Base-by-base conservation (phyloP, 2,113 vertebrate species). In the Pitta sordida region DNA sequence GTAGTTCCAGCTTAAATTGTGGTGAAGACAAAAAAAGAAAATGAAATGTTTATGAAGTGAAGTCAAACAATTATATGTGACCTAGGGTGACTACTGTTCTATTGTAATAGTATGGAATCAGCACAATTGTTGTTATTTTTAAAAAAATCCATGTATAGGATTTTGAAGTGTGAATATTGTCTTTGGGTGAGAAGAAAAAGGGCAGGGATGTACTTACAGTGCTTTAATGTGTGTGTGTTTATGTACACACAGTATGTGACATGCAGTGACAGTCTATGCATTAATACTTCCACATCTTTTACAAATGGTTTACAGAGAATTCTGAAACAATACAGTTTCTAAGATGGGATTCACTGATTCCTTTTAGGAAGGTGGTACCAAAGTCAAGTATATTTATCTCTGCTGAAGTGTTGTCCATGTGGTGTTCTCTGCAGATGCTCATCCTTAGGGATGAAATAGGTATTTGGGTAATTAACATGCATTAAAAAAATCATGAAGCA, bases 1-100 rank as follows among this genome's bases (percentile, higher is more conserved):
- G 59, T 94, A 53, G 79, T 94, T 95, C 86, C 24, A 87, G 13
- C 41, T 84, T 90, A 96, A 88, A 51, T 73, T 82, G 51, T 96
- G 65, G 49, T 86, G 43, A 94, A 95, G 92, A 83, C 52, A 59
- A 26, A 24, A 30, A 49, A n/a, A 87, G 75, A 52, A 87, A 94
- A 84, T 91, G 6, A 69, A 83, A 51, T 24, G 41, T 23, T 69
- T 76, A 69, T 83, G 68, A 89, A 56, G 24, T 30, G 87, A 93
- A 48, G 55, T 92, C 59, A 87, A 27, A 12, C 34, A 78, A 51
- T 46, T 20, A 13, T 63, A 9, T 36, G 30, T 90, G 59, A 77
- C 71, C 76, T 59, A 15, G 56, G 55, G 56, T 90, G 78, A 79
- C 76, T 82, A 65, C 87, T 34, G 20, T 34, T 80, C 68, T 59